Evolutionary conservation across 2,888 invertebrate species (phyloP), one percentile per base, ranked within the genome.

Genomic region (Tachystola acroxantha): DNA sequence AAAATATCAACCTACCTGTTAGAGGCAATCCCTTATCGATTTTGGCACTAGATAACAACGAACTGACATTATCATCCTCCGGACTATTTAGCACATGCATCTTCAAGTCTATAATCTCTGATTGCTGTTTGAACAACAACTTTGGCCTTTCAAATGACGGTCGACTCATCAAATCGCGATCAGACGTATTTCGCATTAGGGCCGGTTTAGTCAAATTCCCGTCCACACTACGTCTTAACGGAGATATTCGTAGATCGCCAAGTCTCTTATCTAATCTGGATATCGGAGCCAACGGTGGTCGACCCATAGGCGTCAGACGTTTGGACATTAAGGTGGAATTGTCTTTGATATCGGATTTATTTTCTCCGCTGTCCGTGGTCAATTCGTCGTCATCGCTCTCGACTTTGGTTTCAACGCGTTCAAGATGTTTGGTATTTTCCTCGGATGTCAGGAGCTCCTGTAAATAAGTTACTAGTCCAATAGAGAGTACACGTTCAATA

Each of bases 381-480:
- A 88, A 61, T 16, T 87, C 87, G 20, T 85, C 73, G 33, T 75
- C 85, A 36, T 85, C 84, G 45, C 89, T 76, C 66, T 89, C 90
- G 39, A 86, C 73, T 80, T 89, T 80, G 33, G 88, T 67, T 71
- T 85, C 67, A 46, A 88, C 69, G 40, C 89, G 64, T 66, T 85
- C 65, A 41, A 89, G 52, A 58, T 84, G 57, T 68, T 89, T 67
- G 45, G 82, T 69, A 71, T 89, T 72, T 60, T 89, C 72, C 68
- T 85, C 76, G 12, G 73, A 81, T 67, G 88, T 88, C 20, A 73
- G 84, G 1, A 89, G 70, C 47, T 91, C 90, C 78, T 82, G 39
- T 30, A n/a, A 16, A 42, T n/a, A 44, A n/a, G n/a, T n/a, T n/a
- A n/a, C n/a, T n/a, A n/a, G n/a, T n/a, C n/a, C n/a, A n/a, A n/a